Conservation (phyloP, 2,797 vertebrate species). For the Sebastes umbrosus region DNA sequence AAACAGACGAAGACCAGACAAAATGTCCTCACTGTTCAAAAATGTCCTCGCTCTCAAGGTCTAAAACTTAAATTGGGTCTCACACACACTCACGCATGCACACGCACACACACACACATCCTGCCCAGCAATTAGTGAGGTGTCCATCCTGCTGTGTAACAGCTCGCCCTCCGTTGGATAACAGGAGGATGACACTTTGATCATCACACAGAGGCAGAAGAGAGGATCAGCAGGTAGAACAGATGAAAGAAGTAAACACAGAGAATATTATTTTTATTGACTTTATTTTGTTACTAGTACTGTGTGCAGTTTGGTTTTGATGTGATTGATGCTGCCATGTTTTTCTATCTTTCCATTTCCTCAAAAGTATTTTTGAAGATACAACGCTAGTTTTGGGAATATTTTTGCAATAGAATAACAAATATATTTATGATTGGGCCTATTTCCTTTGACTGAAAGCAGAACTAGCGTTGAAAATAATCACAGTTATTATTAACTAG, state of each 20-base stretch:
- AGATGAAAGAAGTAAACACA: slow-evolving; percentile 4
- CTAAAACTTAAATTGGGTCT: not conserved
- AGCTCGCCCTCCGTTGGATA: slow-evolving; percentile 1
- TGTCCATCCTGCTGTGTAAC: slow-evolving; percentile 25
- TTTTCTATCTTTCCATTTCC: not conserved
- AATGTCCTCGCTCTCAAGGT: too few species aligned
- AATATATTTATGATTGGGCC: not conserved
- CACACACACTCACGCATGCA: too few species aligned
- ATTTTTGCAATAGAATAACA: not conserved
- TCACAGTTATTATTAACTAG: not conserved
- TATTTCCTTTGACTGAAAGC: not conserved
- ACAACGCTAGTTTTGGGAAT: not conserved
- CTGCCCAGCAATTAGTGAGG: slow-evolving; percentile 20
- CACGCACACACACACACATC: not conserved
- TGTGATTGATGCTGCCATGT: not conserved
- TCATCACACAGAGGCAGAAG: not conserved
- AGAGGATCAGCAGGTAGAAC: not conserved
- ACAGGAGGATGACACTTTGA: slow-evolving; percentile 10
- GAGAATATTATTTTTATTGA: not conserved
- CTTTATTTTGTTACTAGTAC: not conserved
- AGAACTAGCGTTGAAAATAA: not conserved
- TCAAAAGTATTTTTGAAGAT: not conserved
- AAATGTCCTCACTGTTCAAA: too few species aligned
- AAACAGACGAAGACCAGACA: too few species aligned
- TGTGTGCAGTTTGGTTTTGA: not conserved